phyloP scores from a whole-genome alignment of 2,797 vertebrate species.

The Manis javanica region DNA sequence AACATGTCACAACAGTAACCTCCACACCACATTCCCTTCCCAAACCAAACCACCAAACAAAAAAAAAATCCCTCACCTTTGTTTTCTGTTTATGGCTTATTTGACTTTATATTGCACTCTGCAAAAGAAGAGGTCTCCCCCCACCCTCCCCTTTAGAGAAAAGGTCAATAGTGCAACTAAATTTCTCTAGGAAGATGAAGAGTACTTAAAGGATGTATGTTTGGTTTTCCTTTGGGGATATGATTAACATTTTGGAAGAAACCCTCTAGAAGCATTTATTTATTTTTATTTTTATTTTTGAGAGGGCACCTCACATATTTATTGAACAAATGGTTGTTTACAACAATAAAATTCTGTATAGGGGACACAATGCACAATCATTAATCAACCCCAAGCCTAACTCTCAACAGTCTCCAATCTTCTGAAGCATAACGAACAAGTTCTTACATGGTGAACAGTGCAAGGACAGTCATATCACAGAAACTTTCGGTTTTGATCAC shows the following conservation, averaged over 20 bases:
- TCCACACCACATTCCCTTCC: slow-evolving; percentile 47
- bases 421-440: no score
- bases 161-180: background rate
- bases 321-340: no score
- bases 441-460: no score
- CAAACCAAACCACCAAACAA: slow-evolving; percentile 62
- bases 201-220: background rate
- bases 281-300: no score
- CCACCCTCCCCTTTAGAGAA: background rate
- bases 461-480: no score
- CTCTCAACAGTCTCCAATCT: no score
- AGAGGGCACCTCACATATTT: no score
- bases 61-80: slow-evolving; percentile 33
- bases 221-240: slow-evolving; percentile 47
- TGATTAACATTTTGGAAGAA: background rate
- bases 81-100: slow-evolving; percentile 69
- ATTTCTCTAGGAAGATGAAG: slow-evolving; percentile 51
- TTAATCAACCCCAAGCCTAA: no score
- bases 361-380: no score
- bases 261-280: slow-evolving; percentile 7
- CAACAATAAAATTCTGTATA: no score
- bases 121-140: background rate
- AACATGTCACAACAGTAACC: slow-evolving; percentile 62
- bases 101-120: slow-evolving; percentile 35
- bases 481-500: no score